A percentile compares a stretch with the other conserved stretches of the same genome.
Conservation (phyloP, 1,140 invertebrate genomes). For the Cyclargus thomasi region DNA sequence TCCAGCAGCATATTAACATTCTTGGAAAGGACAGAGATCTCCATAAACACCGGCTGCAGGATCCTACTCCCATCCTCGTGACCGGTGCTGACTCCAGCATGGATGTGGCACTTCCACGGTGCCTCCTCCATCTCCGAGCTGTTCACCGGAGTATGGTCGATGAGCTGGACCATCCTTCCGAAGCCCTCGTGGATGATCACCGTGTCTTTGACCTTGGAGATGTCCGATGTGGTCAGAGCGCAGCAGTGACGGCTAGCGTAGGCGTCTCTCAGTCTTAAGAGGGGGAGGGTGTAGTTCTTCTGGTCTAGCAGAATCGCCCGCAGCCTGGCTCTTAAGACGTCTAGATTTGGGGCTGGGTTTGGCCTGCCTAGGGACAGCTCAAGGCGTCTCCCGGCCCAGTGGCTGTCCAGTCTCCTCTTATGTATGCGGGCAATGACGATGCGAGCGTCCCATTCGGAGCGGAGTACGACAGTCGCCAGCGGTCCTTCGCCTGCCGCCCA, state of each 20-base stretch:
- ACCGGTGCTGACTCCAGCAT: conserved; percentile 69
- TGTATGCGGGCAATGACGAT: conserved; percentile 88
- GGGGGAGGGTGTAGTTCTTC: conserved; percentile 81
- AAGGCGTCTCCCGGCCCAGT: conserved; percentile 84
- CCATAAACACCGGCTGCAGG: conserved; percentile 82
- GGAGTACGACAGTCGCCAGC: conserved; percentile 53
- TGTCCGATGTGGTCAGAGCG: conserved; percentile 85
- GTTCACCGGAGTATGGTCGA: conserved; percentile 54
- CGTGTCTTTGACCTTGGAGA: conserved; percentile 85
- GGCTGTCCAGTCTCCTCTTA: conserved; percentile 79
- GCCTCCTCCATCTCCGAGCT: conserved; percentile 58
- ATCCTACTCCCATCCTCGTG: conserved; percentile 80
- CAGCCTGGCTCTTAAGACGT: conserved; percentile 73
- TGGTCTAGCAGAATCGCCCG: conserved; percentile 78
- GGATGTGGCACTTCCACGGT: conserved; percentile 76
- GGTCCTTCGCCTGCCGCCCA: conserved; percentile 60
- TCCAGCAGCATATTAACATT: conserved; percentile 81
- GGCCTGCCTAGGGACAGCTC: conserved; percentile 83
- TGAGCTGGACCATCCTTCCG: conserved; percentile 81
- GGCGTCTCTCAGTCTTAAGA: conserved; percentile 88
- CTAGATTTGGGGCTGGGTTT: conserved; percentile 79
- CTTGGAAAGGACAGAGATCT: conserved; percentile 78
- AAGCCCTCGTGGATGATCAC: conserved; percentile 60
- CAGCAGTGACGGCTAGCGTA: conserved; percentile 88
- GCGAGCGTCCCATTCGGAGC: conserved; percentile 77